Evolutionary conservation across 2,888 invertebrate genomes (phyloP).

Genomic region (Callimorpha dominula): DNA sequence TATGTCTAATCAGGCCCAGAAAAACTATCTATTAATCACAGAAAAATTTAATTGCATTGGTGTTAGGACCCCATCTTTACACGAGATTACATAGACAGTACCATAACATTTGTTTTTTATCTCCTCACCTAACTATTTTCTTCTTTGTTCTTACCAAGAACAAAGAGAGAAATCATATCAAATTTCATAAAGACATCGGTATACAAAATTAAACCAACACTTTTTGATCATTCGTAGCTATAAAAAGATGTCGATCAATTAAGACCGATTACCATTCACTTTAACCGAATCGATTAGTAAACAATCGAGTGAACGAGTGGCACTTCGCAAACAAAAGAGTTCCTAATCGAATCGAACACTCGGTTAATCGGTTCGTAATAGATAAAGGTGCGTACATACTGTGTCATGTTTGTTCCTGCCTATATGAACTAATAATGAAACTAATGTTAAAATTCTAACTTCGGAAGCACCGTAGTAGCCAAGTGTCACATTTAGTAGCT

Average conservation of each 20-base stretch:
- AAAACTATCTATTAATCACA: too few relatives aligned
- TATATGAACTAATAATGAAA: background rate
- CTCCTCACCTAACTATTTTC: background rate
- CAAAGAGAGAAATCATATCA: background rate
- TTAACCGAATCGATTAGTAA: conserved; percentile 39
- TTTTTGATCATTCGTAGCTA: conserved; percentile 16
- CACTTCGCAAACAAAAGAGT: conserved; percentile 55
- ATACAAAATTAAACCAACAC: conserved; percentile 10
- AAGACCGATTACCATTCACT: conserved; percentile 31
- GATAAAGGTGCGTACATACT: conserved; percentile 19
- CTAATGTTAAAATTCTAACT: background rate
- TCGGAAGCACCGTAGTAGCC: too few relatives aligned
- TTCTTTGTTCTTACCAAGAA: background rate
- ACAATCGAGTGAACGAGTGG: conserved; percentile 37
- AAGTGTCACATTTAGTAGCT: too few relatives aligned
- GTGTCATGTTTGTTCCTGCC: background rate
- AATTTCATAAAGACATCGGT: conserved; percentile 14
- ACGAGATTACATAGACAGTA: background rate
- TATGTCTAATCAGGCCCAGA: too few relatives aligned
- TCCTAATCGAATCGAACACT: conserved; percentile 51
- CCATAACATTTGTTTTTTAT: background rate
- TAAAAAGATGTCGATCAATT: conserved; percentile 27
- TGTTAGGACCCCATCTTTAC: too few relatives aligned
- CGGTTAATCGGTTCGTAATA: conserved; percentile 44
- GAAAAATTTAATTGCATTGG: too few relatives aligned